A percentile compares a stretch with the other conserved stretches of the same genome.
These are phyloP conservation scores for Embiotoca jacksoni DNA, from an alignment of 2,113 vertebrate species.

Conservation along the genomic window DNA sequence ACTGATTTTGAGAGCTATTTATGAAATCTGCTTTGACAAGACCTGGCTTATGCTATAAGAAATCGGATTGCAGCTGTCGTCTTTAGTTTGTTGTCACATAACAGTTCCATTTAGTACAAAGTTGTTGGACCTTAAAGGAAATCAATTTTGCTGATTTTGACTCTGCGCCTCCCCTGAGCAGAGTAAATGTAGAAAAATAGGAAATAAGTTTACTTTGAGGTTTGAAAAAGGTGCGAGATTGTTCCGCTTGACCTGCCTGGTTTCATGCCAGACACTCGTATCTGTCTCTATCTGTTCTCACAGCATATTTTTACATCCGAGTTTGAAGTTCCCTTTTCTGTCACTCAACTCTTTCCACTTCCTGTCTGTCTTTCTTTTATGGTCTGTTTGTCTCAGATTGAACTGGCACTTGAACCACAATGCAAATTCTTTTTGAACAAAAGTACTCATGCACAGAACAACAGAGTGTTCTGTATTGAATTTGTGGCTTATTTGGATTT, in stretches of 20 bases:
- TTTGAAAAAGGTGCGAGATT: background rate
- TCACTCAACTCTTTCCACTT: slow-evolving; percentile 9
- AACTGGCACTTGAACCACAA: no score
- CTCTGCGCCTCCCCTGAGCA: background rate
- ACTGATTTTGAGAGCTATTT: slow-evolving; percentile 49
- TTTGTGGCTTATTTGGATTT: no score
- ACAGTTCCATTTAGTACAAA: slow-evolving; percentile 27
- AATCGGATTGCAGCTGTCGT: slow-evolving; percentile 40
- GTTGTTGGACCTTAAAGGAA: slow-evolving; percentile 41
- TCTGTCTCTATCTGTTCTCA: background rate
- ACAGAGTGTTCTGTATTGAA: no score
- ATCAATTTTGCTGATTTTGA: slow-evolving; percentile 31
- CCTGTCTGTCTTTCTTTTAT: background rate
- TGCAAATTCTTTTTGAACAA: no score
- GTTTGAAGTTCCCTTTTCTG: slow-evolving; percentile 7
- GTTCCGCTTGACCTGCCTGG: background rate
- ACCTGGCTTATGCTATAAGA: slow-evolving; percentile 4
- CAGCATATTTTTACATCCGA: background rate
- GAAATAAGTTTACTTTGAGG: background rate
- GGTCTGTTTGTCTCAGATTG: background rate
- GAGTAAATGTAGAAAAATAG: slow-evolving; percentile 8
- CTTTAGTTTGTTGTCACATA: slow-evolving; percentile 9
- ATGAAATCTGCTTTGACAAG: slow-evolving; percentile 52
- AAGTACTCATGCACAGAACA: no score
- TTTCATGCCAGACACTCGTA: slow-evolving; percentile 1